Evolutionary conservation across 2,888 invertebrate genomes (phyloP).

Genomic region (Allophyes oxyacanthae): DNA sequence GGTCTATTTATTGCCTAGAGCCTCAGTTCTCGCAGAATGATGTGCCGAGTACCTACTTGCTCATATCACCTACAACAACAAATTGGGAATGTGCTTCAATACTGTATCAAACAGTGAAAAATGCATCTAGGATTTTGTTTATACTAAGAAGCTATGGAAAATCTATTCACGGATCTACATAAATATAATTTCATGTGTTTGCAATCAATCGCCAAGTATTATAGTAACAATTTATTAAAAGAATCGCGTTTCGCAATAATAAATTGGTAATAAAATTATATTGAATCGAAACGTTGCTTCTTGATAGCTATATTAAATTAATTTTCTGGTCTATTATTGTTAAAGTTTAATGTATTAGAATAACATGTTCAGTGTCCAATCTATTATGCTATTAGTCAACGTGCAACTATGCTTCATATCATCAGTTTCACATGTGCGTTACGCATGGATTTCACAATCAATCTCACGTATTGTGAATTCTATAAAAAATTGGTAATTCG

Average conservation of each 20-base stretch:
- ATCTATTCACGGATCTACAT: no score
- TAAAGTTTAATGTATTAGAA: constrained; percentile 37
- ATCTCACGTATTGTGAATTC: constrained; percentile 82
- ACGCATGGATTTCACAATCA: constrained; percentile 81
- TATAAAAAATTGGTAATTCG: constrained; percentile 73
- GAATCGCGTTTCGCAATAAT: constrained; percentile 17
- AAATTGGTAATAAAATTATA: constrained; percentile 8
- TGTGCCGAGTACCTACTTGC: no score
- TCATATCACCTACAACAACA: no score
- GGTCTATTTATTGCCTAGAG: no score
- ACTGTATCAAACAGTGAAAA: constrained; percentile 8
- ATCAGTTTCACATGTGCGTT: constrained; percentile 79
- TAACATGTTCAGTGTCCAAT: constrained; percentile 46
- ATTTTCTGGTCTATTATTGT: constrained; percentile 20
- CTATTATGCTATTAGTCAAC: constrained; percentile 58
- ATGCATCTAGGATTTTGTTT: neutral
- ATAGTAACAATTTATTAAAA: constrained; percentile 10
- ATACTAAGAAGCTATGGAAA: neutral
- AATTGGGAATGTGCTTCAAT: neutral
- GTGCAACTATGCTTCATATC: constrained; percentile 68
- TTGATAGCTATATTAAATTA: constrained; percentile 16
- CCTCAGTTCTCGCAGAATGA: no score
- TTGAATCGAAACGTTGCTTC: constrained; percentile 12
- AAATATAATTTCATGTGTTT: neutral
- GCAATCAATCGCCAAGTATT: constrained; percentile 4